Percentiles rank a stretch among this genome's conserved stretches.
Conservation (phyloP, 2,797 vertebrate genomes). For the Acanthurus leucopareius region DNA sequence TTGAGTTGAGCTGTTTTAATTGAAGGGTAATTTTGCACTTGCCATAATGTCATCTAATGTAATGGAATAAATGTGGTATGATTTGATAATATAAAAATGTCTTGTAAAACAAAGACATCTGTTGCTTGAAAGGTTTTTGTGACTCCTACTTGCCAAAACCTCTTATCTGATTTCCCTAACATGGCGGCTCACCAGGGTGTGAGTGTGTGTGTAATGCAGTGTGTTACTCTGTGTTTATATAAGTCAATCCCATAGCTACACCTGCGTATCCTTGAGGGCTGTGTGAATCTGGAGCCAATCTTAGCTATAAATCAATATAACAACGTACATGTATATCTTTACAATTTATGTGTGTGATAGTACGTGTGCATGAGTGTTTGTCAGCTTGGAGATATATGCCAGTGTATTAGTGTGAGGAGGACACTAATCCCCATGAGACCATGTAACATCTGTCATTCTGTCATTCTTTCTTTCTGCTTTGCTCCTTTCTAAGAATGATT, state of each 20-base stretch:
- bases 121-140: conserved; percentile 9
- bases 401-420: conserved; percentile 48
- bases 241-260: conserved; percentile 21
- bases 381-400: conserved; percentile 32
- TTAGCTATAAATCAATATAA: conserved; percentile 15
- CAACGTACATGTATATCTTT: background rate
- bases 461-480: conserved; percentile 20
- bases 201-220: conserved; percentile 8
- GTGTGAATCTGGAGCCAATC: background rate
- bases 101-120: conserved; percentile 40
- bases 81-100: conserved; percentile 26
- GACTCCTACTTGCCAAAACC: conserved; percentile 38
- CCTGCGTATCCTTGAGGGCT: background rate
- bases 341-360: background rate
- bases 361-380: conserved; percentile 9
- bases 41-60: conserved; percentile 34
- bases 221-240: conserved; percentile 9
- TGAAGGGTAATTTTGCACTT: conserved; percentile 13
- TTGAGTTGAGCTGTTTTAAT: conserved; percentile 32
- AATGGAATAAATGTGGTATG: conserved; percentile 25
- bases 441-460: conserved; percentile 57
- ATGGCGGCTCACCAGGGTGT: conserved; percentile 28
- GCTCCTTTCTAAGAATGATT: conserved; percentile 44
- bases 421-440: conserved; percentile 61
- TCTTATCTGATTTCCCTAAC: conserved; percentile 44